A percentile compares a stretch with the other conserved stretches of the same genome.
phyloP scores from a whole-genome alignment of 2,797 vertebrate species.

The Microchirus variegatus region DNA sequence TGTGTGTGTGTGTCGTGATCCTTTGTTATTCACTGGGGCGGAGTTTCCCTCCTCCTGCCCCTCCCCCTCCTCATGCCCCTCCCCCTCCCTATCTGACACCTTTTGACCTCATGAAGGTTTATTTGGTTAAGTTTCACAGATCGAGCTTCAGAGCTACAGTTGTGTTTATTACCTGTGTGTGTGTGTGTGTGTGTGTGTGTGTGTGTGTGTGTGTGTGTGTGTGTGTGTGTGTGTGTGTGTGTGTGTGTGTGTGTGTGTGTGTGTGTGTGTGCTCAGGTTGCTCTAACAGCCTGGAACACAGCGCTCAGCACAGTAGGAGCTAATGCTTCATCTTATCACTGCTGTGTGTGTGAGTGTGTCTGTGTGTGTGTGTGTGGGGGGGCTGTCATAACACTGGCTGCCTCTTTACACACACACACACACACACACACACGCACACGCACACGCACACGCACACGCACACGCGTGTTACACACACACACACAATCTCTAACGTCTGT shows the following conservation, averaged over 20 bases:
- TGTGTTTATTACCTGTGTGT: conserved; percentile 1
- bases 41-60: not conserved
- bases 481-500: no score
- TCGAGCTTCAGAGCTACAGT: no score
- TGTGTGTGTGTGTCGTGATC: not conserved
- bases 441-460: not conserved
- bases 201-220: conserved; percentile 29
- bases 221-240: conserved; percentile 25
- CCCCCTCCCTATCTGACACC: not conserved
- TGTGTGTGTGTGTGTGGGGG: conserved; percentile 63
- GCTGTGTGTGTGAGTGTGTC: no score
- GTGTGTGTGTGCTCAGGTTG: conserved; percentile 56
- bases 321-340: conserved; percentile 74
- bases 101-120: conserved; percentile 9
- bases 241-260: conserved; percentile 25
- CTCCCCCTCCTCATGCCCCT: no score
- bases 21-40: not conserved
- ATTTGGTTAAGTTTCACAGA: not conserved
- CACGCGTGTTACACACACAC: not conserved
- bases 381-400: conserved; percentile 70
- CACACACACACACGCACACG: not conserved
- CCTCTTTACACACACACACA: conserved; percentile 13
- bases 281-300: conserved; percentile 70
- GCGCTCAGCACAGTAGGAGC: conserved; percentile 74
- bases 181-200: conserved; percentile 23